Base-by-base conservation (phyloP, 2,888 invertebrate genomes). In the Julus scanicus region DNA sequence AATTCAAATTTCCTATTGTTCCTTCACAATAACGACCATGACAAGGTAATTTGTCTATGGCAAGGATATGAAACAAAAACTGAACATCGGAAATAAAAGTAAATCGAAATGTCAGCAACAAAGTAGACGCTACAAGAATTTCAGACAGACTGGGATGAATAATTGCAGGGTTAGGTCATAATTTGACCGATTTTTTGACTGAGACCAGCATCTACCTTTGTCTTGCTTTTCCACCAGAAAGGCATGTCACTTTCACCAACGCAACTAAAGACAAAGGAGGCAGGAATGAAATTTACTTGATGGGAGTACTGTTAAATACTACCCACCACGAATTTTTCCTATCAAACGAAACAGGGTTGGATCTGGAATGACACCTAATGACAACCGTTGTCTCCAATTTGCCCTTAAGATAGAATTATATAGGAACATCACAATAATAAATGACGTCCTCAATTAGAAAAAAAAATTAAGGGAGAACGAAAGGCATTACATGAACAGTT, bases 141-240 rank as follows among this genome's bases (percentile, higher is more conserved):
- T 63, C 2, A 6, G 71, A 71, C 20, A 8, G 37, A 37, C 29
- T 29, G 37, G 2, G 13, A 37, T 2, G 37, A 80, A 80, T 80
- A 80, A 80, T 80, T 37, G 37, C 80, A 80, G 37, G 80, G 37
- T 37, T 80, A 80, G 37, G 37, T 37, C 80, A 80, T 80, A 80
- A 37, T 80, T 80, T 80, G 80, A 80, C 80, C 37, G 37, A 80
- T 9, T 15, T 37, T 80, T 29, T 29, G 29, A 71, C 29, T n/a
- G 29, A 6, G 17, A 4, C 57, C n/a, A 15, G 57, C 17, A 15
- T n/a, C 13, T 11, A 37, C 80, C 80, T 37, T 37, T 80, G 80
- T 80, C 80, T 37, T 71, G 29, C 8, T 9, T 71, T 29, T 29
- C 9, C 8, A 1, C 6, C 29, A 37, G 37, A 37, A 37, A 80